Evolutionary conservation across 2,113 vertebrate genomes (phyloP).

Genomic region (Emydocephalus ijimae): DNA sequence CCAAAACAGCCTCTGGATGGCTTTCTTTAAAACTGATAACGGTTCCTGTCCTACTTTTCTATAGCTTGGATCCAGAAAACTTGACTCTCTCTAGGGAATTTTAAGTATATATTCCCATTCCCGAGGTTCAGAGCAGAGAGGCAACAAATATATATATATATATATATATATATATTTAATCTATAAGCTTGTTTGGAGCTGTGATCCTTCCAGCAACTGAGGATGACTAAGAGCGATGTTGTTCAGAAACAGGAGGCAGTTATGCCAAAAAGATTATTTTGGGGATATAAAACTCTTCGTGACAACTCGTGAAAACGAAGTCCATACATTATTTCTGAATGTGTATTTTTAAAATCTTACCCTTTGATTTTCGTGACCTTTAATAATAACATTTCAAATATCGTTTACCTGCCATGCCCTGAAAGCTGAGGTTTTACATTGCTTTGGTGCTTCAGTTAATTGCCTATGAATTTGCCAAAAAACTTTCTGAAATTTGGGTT

Average conservation of each 20-base stretch:
- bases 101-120: not conserved
- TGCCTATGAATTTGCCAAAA: not conserved
- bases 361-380: not conserved
- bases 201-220: no score
- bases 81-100: not conserved
- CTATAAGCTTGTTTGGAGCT: not conserved
- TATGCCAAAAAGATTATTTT: not conserved
- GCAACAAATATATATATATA: not conserved
- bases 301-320: not conserved
- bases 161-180: not conserved
- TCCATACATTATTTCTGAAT: not conserved
- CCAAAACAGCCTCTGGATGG: not conserved
- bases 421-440: not conserved
- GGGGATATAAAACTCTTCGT: not conserved
- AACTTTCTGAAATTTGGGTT: not conserved
- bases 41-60: not conserved
- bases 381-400: not conserved
- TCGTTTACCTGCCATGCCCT: not conserved
- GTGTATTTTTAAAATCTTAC: not conserved
- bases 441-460: not conserved
- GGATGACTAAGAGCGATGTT: not conserved
- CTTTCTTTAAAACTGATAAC: not conserved
- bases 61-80: not conserved
- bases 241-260: not conserved
- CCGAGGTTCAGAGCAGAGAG: not conserved